Percentiles rank a stretch among this genome's conserved stretches.
Conservation (phyloP, 2,888 invertebrate species). For the Diarsia rubi region DNA sequence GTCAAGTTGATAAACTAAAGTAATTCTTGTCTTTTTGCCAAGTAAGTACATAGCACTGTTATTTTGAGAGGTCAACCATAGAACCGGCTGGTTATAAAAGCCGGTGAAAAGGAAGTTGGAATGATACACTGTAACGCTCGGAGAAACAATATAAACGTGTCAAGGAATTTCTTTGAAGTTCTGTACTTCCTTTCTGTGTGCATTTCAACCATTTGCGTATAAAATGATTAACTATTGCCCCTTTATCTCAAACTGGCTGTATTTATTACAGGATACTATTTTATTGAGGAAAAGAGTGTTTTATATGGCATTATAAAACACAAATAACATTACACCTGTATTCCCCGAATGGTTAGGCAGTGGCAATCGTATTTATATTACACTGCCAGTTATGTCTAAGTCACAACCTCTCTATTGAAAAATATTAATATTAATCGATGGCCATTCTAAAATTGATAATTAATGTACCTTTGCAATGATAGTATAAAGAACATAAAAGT, state of each 20-base stretch:
- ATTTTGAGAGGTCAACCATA: slow-evolving; percentile 32
- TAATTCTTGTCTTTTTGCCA: slow-evolving; percentile 4
- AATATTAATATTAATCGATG: background rate
- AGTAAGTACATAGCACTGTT: slow-evolving; percentile 17
- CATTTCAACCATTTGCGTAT: background rate
- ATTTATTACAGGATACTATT: slow-evolving; percentile 7
- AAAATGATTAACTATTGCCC: background rate
- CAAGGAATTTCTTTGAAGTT: slow-evolving; percentile 29
- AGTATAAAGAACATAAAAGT: slow-evolving; percentile 33
- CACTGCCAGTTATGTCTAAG: background rate
- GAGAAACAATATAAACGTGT: slow-evolving; percentile 38
- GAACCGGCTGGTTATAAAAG: slow-evolving; percentile 23
- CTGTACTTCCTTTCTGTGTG: background rate
- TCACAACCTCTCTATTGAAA: background rate
- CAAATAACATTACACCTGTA: background rate
- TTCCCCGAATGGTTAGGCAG: background rate
- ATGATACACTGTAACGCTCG: slow-evolving; percentile 4
- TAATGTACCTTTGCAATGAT: slow-evolving; percentile 19
- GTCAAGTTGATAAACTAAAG: too few relatives aligned
- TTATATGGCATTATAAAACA: background rate
- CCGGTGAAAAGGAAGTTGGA: slow-evolving; percentile 26
- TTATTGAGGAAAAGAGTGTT: slow-evolving; percentile 11
- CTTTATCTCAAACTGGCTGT: background rate
- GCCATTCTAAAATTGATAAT: background rate
- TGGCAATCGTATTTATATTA: background rate